A percentile compares a stretch with the other conserved stretches of the same genome.
These are phyloP conservation scores for Holacanthus passer DNA, from an alignment of 2,113 vertebrate genomes.

Conservation along the genomic window DNA sequence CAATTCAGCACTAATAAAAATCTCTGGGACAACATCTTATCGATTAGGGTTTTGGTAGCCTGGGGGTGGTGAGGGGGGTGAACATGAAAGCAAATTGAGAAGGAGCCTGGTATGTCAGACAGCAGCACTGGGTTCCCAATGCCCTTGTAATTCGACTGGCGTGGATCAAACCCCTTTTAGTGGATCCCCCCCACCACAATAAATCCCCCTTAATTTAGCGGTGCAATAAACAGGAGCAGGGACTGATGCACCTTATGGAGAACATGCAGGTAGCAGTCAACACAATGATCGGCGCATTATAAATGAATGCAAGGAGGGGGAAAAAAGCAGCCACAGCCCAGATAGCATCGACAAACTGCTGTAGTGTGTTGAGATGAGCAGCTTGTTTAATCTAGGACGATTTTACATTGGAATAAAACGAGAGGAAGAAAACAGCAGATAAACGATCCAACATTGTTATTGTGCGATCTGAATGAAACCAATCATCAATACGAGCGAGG, in stretches of 20 bases:
- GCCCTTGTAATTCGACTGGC: conserved; percentile 78
- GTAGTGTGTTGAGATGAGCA: conserved; percentile 53
- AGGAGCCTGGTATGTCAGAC: conserved; percentile 61
- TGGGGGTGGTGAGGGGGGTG: too few relatives aligned
- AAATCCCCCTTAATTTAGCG: conserved; percentile 47
- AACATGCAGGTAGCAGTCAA: conserved; percentile 62
- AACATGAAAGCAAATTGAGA: conserved; percentile 68
- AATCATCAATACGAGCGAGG: conserved; percentile 48
- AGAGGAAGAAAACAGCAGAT: conserved; percentile 2
- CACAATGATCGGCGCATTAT: conserved; percentile 42
- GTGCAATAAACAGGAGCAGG: conserved; percentile 29
- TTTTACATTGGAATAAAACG: conserved; percentile 40
- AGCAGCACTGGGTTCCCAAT: conserved; percentile 64
- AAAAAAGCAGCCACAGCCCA: conserved; percentile 78
- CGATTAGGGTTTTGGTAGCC: conserved; percentile 60
- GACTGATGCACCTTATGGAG: conserved; percentile 27
- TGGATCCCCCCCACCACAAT: conserved; percentile 40
- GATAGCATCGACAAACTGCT: conserved; percentile 75
- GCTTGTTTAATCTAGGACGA: conserved; percentile 72
- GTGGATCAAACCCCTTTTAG: conserved; percentile 53
- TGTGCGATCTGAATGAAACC: background rate
- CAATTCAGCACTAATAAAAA: conserved; percentile 75
- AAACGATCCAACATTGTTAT: background rate
- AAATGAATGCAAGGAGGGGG: conserved; percentile 64
- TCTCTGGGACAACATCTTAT: conserved; percentile 71